phyloP scores from a whole-genome alignment of 2,888 invertebrate species.

The Agrypnus murinus region DNA sequence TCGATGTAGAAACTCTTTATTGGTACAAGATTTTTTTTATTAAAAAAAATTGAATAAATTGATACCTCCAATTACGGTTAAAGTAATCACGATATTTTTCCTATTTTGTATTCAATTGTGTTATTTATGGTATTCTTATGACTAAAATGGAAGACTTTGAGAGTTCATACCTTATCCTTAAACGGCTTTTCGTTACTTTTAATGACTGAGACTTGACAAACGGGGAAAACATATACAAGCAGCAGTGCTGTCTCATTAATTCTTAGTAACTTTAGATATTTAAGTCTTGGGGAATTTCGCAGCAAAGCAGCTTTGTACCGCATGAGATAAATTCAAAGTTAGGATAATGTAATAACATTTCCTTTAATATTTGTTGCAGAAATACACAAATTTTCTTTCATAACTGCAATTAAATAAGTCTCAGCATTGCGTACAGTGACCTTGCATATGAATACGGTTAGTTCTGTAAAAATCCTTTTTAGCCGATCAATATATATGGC shows the following conservation, averaged over 20 bases:
- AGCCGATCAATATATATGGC: no score
- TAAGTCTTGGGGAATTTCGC: no score
- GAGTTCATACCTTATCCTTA: slow-evolving; percentile 28
- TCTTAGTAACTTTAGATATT: no score
- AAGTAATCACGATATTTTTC: slow-evolving; percentile 10
- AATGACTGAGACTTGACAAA: slow-evolving; percentile 30
- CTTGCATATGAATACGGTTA: no score
- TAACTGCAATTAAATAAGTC: no score
- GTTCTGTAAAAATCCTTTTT: no score
- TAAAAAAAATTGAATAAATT: not conserved
- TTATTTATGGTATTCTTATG: slow-evolving; percentile 28
- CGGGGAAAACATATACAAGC: slow-evolving; percentile 11
- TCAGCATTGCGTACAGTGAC: no score
- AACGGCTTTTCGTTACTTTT: slow-evolving; percentile 29
- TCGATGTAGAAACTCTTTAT: not conserved
- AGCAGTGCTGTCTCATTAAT: not conserved
- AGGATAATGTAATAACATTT: no score
- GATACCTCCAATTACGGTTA: slow-evolving; percentile 33
- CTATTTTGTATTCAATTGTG: slow-evolving; percentile 31
- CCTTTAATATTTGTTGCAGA: no score
- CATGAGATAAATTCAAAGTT: no score
- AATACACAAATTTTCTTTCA: no score
- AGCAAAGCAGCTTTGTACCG: no score
- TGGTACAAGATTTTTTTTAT: slow-evolving; percentile 1
- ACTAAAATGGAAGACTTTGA: slow-evolving; percentile 31